phyloP scores from a whole-genome alignment of 2,888 invertebrate genomes.

The Lepidochitona cinerea region DNA sequence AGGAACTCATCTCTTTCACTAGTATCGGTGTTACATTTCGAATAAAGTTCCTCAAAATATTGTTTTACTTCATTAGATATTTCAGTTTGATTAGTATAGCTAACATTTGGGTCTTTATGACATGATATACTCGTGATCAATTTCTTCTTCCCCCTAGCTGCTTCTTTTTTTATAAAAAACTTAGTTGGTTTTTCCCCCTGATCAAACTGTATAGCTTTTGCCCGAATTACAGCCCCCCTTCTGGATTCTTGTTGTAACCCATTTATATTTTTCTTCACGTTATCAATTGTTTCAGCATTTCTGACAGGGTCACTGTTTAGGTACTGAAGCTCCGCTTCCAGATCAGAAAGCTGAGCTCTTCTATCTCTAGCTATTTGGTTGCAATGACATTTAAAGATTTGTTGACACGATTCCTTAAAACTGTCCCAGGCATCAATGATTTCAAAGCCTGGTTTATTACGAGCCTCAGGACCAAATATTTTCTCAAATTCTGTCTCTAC shows the following conservation, averaged over 20 bases:
- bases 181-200: neutral
- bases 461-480: no score
- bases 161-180: neutral
- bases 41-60: neutral
- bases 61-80: neutral
- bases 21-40: neutral
- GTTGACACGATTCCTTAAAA: neutral
- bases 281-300: neutral
- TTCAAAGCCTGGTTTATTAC: no score
- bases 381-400: neutral
- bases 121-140: neutral
- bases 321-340: neutral
- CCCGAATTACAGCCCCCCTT: neutral
- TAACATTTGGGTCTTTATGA: neutral
- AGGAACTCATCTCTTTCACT: neutral
- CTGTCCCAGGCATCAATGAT: neutral
- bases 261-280: neutral
- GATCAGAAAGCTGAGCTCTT: neutral
- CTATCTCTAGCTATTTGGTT: neutral
- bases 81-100: neutral
- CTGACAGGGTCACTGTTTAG: neutral
- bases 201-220: neutral
- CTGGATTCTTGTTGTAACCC: no score
- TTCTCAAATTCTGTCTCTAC: no score
- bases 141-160: neutral